Evolutionary conservation across 2,888 invertebrate species (phyloP).

Genomic region (Microctonus aethiopoides): DNA sequence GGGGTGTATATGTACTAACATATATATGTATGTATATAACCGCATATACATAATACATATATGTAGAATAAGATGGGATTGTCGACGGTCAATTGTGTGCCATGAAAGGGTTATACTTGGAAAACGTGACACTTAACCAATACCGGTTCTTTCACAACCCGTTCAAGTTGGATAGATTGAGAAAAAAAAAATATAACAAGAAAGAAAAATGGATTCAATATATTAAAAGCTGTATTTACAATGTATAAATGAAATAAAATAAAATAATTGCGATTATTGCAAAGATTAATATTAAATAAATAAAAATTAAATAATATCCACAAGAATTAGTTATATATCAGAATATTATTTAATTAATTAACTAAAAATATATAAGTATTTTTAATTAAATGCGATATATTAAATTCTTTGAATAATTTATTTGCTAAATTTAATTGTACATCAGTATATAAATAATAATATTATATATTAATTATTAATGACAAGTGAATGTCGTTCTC

Average conservation of each 20-base stretch:
- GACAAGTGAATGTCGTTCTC: constrained; percentile 1
- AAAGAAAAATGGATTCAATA: neutral
- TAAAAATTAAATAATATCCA: too few relatives aligned
- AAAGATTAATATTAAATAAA: neutral
- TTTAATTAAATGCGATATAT: neutral
- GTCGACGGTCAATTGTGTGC: constrained; percentile 26
- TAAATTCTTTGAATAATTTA: constrained; percentile 5
- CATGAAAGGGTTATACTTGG: constrained; percentile 25
- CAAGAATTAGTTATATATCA: too few relatives aligned
- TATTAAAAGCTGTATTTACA: neutral
- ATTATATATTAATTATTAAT: constrained; percentile 2
- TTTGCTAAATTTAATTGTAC: neutral
- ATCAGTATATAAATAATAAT: neutral
- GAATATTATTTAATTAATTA: neutral
- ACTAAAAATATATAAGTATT: neutral
- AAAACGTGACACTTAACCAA: constrained; percentile 12
- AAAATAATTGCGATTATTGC: neutral
- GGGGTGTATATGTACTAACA: neutral
- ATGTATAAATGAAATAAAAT: neutral
- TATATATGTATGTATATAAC: neutral
- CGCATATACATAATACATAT: neutral
- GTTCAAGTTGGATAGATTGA: neutral
- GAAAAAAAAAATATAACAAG: neutral
- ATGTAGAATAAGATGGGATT: constrained; percentile 19
- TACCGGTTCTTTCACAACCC: constrained; percentile 20